phyloP scores from a whole-genome alignment of 2,888 invertebrate species.

The Zaprionus obscuricornis region DNA sequence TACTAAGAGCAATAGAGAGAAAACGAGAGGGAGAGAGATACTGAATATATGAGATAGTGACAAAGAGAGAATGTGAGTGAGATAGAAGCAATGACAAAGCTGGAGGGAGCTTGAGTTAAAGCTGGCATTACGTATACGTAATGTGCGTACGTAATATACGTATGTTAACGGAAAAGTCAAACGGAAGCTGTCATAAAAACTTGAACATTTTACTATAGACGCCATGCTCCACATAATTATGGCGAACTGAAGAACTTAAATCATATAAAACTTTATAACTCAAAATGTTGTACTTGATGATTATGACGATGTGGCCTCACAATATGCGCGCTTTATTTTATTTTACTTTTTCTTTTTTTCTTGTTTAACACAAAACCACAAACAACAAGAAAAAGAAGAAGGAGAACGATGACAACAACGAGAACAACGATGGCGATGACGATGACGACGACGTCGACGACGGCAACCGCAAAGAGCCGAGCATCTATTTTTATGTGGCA shows the following conservation, averaged over 20 bases:
- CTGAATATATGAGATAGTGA: too few relatives aligned
- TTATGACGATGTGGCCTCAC: constrained; percentile 43
- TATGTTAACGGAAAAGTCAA: constrained; percentile 7
- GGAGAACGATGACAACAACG: constrained; percentile 7
- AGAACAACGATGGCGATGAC: constrained; percentile 18
- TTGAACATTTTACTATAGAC: constrained; percentile 34
- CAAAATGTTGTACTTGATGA: constrained; percentile 63
- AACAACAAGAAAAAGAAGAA: not conserved
- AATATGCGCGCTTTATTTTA: constrained; percentile 55
- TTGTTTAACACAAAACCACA: constrained; percentile 27
- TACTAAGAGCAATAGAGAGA: too few relatives aligned
- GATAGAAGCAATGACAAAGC: too few relatives aligned
- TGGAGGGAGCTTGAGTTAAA: not conserved
- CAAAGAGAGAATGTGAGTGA: too few relatives aligned
- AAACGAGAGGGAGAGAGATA: too few relatives aligned
- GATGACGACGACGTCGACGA: constrained; percentile 11
- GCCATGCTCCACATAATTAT: constrained; percentile 45
- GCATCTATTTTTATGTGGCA: constrained; percentile 68
- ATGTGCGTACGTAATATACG: not conserved
- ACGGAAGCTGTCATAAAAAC: constrained; percentile 30
- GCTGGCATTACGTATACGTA: constrained; percentile 5
- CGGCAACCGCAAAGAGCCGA: constrained; percentile 14
- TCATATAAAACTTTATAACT: constrained; percentile 74
- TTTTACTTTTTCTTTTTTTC: constrained; percentile 1
- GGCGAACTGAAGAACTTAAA: constrained; percentile 44